These are phyloP conservation scores for Nannospalax galili DNA, from an alignment of 2,113 vertebrate genomes.

Conservation along the genomic window DNA sequence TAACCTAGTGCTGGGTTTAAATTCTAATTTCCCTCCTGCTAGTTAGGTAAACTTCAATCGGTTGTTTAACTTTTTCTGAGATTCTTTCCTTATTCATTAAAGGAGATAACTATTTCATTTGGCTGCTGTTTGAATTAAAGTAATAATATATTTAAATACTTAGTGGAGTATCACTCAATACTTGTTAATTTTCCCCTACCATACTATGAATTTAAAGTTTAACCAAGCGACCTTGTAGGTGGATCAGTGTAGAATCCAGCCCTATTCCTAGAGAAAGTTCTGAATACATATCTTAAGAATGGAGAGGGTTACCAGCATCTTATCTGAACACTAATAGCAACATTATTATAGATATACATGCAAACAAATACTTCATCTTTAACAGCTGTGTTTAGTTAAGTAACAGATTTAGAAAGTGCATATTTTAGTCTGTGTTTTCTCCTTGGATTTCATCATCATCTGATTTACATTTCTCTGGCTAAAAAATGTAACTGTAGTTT, in stretches of 20 bases:
- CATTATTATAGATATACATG: constrained; percentile 53
- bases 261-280: background rate
- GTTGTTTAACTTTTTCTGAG: constrained; percentile 44
- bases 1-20: constrained; percentile 17
- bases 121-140: constrained; percentile 48
- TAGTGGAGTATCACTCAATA: constrained; percentile 36
- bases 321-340: constrained; percentile 56
- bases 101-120: constrained; percentile 2
- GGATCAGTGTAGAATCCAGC: background rate
- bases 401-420: constrained; percentile 89
- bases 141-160: constrained; percentile 54
- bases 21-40: background rate
- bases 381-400: constrained; percentile 88
- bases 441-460: constrained; percentile 87
- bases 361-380: constrained; percentile 84
- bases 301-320: background rate
- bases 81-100: constrained; percentile 14
- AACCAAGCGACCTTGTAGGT: constrained; percentile 13
- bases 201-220: constrained; percentile 21
- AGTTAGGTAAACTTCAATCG: background rate
- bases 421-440: constrained; percentile 89
- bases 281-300: constrained; percentile 25
- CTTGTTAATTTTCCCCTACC: constrained; percentile 4
- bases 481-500: constrained; percentile 87
- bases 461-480: constrained; percentile 87